phyloP scores from a whole-genome alignment of 1,140 invertebrate species.

The Vanessa tameamea region DNA sequence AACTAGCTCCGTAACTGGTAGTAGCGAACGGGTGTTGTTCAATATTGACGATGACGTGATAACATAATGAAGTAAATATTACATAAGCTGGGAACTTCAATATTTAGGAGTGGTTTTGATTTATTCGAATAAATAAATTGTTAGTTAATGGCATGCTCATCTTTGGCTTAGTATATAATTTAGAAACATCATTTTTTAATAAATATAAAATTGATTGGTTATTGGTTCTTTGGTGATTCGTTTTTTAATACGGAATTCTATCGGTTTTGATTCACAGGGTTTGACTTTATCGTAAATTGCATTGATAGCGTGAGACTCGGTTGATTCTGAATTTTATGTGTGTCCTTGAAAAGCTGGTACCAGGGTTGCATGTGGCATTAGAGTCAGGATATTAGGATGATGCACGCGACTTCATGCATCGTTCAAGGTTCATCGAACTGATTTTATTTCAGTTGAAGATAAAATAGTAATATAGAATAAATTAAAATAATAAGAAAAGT shows the following conservation, averaged over 20 bases:
- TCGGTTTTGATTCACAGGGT: not conserved
- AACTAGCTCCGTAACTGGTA: constrained; percentile 3
- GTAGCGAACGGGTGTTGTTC: not conserved
- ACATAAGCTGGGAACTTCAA: constrained; percentile 7
- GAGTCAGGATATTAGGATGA: constrained; percentile 48
- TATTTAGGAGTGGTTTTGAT: constrained; percentile 20
- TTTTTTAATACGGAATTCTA: not conserved
- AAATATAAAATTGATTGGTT: too few species aligned
- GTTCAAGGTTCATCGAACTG: constrained; percentile 46
- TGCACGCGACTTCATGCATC: constrained; percentile 53
- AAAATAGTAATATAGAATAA: too few species aligned
- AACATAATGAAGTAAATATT: constrained; percentile 5
- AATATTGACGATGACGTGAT: constrained; percentile 23
- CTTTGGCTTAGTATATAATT: too few species aligned
- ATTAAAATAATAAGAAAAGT: too few species aligned
- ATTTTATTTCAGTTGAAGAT: constrained; percentile 19
- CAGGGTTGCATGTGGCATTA: constrained; percentile 46
- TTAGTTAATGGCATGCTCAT: not conserved
- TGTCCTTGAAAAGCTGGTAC: constrained; percentile 51
- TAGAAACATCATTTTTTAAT: too few species aligned
- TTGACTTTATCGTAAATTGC: constrained; percentile 45
- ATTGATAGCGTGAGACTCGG: constrained; percentile 45
- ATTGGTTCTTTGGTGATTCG: too few species aligned
- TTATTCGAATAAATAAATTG: constrained; percentile 14
- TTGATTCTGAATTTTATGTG: constrained; percentile 33